Evolutionary conservation across 2,113 vertebrate genomes (phyloP).

Genomic region (Lagopus muta): DNA sequence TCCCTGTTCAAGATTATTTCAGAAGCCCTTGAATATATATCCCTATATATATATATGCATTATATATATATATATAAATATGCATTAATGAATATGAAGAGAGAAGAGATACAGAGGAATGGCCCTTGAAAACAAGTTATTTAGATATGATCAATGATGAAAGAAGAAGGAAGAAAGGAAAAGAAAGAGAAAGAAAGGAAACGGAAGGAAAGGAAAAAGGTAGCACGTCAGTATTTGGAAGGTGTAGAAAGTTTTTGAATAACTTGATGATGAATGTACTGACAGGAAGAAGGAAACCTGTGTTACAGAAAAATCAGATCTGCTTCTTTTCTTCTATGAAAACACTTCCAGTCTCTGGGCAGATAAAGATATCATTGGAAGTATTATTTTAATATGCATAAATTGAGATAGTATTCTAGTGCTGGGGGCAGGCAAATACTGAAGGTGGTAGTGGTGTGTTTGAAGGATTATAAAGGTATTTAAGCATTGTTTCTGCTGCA

Average conservation of each 20-base stretch:
- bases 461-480: neutral
- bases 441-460: neutral
- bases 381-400: neutral
- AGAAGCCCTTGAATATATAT: neutral
- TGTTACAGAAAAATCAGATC: accelerated
- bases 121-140: neutral
- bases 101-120: neutral
- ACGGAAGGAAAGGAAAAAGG: neutral
- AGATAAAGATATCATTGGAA: neutral
- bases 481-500: neutral
- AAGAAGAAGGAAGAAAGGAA: neutral
- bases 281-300: neutral
- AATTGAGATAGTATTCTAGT: too few relatives aligned
- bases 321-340: accelerated
- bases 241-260: neutral
- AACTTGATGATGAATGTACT: neutral
- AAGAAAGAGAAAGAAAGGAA: neutral
- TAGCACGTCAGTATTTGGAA: too few relatives aligned
- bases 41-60: too few relatives aligned
- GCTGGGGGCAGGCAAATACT: neutral
- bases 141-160: neutral
- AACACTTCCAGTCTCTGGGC: neutral
- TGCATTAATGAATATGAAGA: neutral
- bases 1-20: neutral
- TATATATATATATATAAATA: too few relatives aligned